Percentiles rank a stretch among this genome's conserved stretches.
These are phyloP conservation scores for Porites cylindrica DNA, from an alignment of 92 coral and sea anemone genomes.

Conservation along the genomic window DNA sequence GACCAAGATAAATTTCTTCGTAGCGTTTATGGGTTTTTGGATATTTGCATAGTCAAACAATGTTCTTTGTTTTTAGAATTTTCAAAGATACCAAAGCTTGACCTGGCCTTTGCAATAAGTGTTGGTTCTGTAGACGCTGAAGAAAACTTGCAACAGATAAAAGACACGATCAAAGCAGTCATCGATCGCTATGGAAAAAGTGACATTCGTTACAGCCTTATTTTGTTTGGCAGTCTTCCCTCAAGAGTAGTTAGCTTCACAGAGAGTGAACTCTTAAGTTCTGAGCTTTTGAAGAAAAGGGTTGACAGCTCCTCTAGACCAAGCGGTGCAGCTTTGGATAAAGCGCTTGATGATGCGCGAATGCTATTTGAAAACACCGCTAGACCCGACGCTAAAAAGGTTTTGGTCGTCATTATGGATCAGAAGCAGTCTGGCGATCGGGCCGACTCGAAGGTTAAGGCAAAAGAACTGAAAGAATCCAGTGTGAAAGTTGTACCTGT, in stretches of 20 bases:
- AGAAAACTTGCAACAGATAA: constrained; percentile 67
- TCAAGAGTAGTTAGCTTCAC: constrained; percentile 61
- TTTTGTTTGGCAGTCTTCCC: constrained; percentile 79
- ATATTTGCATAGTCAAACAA: background rate
- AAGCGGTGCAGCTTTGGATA: constrained; percentile 75
- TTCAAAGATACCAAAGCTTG: constrained; percentile 55
- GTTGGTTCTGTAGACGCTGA: constrained; percentile 70
- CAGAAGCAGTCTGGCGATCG: constrained; percentile 62
- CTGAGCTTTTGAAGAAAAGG: constrained; percentile 58
- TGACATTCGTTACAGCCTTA: constrained; percentile 73
- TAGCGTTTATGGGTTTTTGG: too few species aligned
- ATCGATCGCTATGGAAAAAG: constrained; percentile 72
- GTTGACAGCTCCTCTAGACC: constrained; percentile 48
- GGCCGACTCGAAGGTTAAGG: constrained; percentile 39
- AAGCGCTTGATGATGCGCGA: constrained; percentile 77
- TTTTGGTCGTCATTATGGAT: constrained; percentile 83
- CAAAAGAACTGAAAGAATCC: constrained; percentile 49
- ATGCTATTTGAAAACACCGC: constrained; percentile 68
- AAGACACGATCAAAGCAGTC: constrained; percentile 73
- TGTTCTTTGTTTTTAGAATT: constrained; percentile 2
- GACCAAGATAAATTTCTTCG: too few species aligned
- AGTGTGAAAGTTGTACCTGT: constrained; percentile 88
- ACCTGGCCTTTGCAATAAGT: constrained; percentile 82
- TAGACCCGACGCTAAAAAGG: constrained; percentile 81
- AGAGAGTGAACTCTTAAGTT: constrained; percentile 39